Conservation (phyloP, 2,113 vertebrate species). For the Eulemur rufifrons region DNA sequence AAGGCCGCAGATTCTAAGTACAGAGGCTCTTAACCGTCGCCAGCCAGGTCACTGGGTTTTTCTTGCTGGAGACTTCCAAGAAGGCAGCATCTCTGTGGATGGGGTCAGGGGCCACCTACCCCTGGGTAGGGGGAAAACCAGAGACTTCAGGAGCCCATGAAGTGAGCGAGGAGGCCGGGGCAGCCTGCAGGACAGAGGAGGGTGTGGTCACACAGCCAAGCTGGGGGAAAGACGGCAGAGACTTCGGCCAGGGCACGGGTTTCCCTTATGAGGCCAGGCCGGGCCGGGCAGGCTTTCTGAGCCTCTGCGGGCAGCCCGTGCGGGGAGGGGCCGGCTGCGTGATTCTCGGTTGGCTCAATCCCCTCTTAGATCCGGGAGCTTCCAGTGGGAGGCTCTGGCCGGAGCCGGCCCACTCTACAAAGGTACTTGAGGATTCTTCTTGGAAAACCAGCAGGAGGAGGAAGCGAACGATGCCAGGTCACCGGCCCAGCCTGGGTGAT, state of each 20-base stretch:
- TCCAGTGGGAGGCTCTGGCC: background rate
- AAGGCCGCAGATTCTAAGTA: background rate
- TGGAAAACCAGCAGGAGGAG: constrained; percentile 24
- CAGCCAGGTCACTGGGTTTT: background rate
- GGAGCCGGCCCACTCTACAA: background rate
- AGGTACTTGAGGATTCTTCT: background rate
- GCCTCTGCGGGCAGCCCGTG: background rate
- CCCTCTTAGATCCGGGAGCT: background rate
- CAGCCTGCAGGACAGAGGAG: background rate
- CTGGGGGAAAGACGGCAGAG: background rate
- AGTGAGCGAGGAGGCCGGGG: background rate
- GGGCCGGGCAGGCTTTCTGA: background rate
- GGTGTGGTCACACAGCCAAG: fast-evolving
- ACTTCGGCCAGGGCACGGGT: background rate
- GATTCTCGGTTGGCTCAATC: background rate
- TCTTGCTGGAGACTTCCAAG: constrained; percentile 39
- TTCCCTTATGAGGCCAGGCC: background rate
- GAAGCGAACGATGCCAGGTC: background rate
- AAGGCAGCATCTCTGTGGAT: background rate
- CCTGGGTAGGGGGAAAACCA: background rate
- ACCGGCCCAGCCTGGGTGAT: background rate
- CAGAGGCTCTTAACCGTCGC: background rate
- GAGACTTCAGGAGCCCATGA: background rate
- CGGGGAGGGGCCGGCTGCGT: background rate
- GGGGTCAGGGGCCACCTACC: background rate